Evolutionary conservation across 2,888 invertebrate species (phyloP), one percentile per base, ranked within the genome.

Genomic region (Eristalis tenax): DNA sequence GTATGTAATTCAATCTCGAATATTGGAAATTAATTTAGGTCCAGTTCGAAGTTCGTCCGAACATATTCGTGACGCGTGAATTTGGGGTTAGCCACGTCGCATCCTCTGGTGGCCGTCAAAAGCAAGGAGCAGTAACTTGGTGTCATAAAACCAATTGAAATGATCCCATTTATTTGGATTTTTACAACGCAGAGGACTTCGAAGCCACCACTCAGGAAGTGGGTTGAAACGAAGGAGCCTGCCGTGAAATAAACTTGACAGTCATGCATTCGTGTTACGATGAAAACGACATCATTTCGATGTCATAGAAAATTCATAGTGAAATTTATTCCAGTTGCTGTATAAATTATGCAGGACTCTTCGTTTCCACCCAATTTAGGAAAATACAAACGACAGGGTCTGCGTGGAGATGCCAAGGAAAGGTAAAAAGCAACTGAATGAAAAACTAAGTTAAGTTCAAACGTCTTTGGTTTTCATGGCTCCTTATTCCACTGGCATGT

Each of bases 61-160:
- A 66, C 11, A 59, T 71, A 59, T 71, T 40, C 70, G 65, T 84
- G 84, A 76, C 71, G 84, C 80, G 71, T 84, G 65, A 84, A 75
- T 50, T 84, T 63, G 40, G 69, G 68, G 75, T 84, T 80, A 66
- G 75, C 80, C 83, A 65, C 74, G 63, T 74, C 15, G n/a, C 32
- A 35, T 40, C 35, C 15, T 23, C 35, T 57, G 26, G 40, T 43
- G 32, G 32, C 66, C 32, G 18, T 18, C 23, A 11, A 13, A 40
- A 57, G 13, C 38, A 66, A 23, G n/a, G 23, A 61, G 74, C 70
- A 50, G 40, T 59, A 66, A 50, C 66, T 56, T 61, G 71, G 38
- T 73, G 80, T 84, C 80, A 76, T 84, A 84, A 84, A 84, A 76
- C 71, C 71, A 76, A 80, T 76, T 84, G 71, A 80, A 80, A 80